These are phyloP conservation scores for Ailurus styani DNA, from an alignment of 2,113 vertebrate genomes.

Conservation along the genomic window DNA sequence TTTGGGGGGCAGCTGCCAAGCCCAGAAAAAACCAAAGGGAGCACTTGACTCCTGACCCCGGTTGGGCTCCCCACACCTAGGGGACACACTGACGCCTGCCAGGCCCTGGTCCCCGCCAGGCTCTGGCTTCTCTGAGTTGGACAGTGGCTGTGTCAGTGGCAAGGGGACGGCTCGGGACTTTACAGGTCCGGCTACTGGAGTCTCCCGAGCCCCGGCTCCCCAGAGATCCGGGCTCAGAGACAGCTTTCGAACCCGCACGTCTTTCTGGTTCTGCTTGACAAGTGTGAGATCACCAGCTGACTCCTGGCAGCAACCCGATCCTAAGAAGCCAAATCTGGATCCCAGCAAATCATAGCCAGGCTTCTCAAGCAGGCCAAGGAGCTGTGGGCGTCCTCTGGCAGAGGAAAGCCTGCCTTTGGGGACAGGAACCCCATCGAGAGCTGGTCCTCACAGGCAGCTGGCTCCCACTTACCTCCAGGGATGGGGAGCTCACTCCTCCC, in stretches of 20 bases:
- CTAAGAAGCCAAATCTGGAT: not conserved
- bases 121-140: not conserved
- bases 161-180: not conserved
- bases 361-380: not conserved
- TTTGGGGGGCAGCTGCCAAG: not conserved
- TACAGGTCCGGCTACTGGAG: not conserved
- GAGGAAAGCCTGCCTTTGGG: not conserved
- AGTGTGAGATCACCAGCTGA: not conserved
- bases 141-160: not conserved
- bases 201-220: not conserved
- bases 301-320: not conserved
- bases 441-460: not conserved
- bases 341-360: not conserved
- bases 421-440: not conserved
- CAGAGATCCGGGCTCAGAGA: not conserved
- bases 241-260: not conserved
- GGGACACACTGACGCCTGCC: not conserved
- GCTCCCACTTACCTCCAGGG: not conserved
- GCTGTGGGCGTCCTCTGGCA: not conserved
- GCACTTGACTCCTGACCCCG: not conserved
- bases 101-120: rapidly evolving
- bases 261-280: not conserved
- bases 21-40: not conserved
- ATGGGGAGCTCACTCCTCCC: not conserved
- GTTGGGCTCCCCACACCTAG: not conserved